Evolutionary conservation across 2,797 vertebrate species (phyloP).

Genomic region (Acanthis flammea): DNA sequence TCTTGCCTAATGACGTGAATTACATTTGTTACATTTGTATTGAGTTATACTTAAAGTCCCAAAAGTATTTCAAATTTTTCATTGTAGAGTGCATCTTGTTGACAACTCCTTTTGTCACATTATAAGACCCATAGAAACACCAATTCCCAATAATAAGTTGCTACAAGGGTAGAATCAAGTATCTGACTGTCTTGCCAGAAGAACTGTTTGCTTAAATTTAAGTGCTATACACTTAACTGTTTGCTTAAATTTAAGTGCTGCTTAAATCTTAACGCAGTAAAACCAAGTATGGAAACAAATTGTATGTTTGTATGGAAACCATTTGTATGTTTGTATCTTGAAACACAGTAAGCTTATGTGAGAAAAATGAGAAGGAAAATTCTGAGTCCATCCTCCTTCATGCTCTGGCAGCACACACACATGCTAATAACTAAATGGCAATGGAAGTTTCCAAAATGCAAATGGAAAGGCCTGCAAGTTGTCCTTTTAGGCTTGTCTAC

Average conservation of each 20-base stretch:
- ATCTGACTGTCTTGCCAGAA: neutral
- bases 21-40: neutral
- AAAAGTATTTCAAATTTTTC: neutral
- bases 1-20: neutral
- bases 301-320: neutral
- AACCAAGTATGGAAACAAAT: neutral
- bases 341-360: neutral
- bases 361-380: neutral
- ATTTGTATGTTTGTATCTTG: neutral
- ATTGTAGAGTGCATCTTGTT: neutral
- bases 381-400: neutral
- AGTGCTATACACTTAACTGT: neutral
- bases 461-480: neutral
- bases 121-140: neutral
- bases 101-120: neutral
- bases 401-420: accelerated
- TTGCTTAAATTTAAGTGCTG: neutral
- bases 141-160: neutral
- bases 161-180: neutral
- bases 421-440: neutral
- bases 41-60: neutral
- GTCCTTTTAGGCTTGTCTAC: neutral
- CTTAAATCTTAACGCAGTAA: neutral
- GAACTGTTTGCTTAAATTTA: neutral
- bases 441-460: neutral